These are phyloP conservation scores for Lacerta agilis DNA, from an alignment of 2,797 vertebrate genomes.

Conservation along the genomic window DNA sequence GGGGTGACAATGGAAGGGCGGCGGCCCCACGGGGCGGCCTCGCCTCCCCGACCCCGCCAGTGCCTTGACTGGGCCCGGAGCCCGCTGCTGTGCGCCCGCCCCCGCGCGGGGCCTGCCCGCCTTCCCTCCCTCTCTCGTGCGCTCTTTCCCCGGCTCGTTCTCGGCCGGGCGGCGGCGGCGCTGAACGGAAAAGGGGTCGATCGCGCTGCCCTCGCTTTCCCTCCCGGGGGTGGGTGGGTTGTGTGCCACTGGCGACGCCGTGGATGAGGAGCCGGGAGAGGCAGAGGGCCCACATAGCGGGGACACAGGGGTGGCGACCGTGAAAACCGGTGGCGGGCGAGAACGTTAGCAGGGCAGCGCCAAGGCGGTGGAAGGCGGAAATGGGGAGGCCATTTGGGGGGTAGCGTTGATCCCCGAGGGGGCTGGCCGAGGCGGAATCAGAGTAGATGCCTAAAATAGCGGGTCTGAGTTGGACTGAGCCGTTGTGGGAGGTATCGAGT, in stretches of 20 bases:
- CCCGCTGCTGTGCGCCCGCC: constrained; percentile 4
- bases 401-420: neutral
- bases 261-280: neutral
- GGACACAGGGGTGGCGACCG: neutral
- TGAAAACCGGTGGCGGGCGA: neutral
- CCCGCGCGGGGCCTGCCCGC: constrained; percentile 16
- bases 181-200: neutral
- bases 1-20: constrained; percentile 47
- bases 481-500: neutral
- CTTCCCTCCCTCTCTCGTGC: neutral
- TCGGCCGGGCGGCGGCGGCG: constrained; percentile 26
- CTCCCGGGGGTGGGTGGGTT: neutral
- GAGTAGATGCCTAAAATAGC: neutral
- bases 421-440: neutral
- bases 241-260: neutral
- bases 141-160: neutral
- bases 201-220: neutral
- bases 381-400: constrained; percentile 9
- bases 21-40: constrained; percentile 33
- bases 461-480: neutral
- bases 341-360: neutral
- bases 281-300: neutral
- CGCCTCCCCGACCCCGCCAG: neutral
- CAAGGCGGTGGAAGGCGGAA: neutral
- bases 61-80: neutral